phyloP scores from a whole-genome alignment of 2,888 invertebrate genomes.

The Vesta saturnalis region DNA sequence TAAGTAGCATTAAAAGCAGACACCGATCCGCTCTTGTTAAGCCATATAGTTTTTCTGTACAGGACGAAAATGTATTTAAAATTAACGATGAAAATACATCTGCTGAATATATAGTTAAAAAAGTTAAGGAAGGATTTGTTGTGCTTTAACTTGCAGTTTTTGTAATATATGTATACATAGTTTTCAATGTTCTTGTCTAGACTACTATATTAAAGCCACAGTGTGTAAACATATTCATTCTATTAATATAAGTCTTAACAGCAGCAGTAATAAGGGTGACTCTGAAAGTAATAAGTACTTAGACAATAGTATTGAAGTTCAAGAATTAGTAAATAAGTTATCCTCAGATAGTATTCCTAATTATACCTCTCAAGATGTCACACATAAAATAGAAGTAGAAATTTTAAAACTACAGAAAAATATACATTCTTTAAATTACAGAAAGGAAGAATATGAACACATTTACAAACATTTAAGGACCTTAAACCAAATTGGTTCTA shows the following conservation, averaged over 20 bases:
- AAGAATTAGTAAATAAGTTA: slow-evolving; percentile 5
- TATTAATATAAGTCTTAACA: not conserved
- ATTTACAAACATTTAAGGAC: slow-evolving; percentile 5
- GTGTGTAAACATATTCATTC: no score
- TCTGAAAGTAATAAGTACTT: not conserved
- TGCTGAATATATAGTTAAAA: no score
- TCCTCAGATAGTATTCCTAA: slow-evolving; percentile 3
- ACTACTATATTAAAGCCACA: not conserved
- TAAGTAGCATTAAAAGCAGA: no score
- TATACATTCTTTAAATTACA: slow-evolving; percentile 4
- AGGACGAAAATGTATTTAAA: not conserved
- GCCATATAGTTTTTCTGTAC: not conserved
- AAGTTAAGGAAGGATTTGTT: not conserved
- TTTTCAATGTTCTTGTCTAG: no score
- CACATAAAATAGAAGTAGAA: slow-evolving; percentile 2
- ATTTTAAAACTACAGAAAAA: slow-evolving; percentile 5
- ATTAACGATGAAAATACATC: not conserved
- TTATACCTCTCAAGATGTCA: slow-evolving; percentile 1
- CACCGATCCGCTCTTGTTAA: not conserved
- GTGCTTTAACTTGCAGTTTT: not conserved
- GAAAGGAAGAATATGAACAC: slow-evolving; percentile 2
- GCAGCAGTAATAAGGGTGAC: not conserved
- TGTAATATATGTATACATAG: not conserved
- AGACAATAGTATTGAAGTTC: slow-evolving; percentile 3
- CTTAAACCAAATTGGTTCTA: slow-evolving; percentile 1